phyloP scores from a whole-genome alignment of 2,888 invertebrate genomes.

The Himalopsyche kuldschensis region DNA sequence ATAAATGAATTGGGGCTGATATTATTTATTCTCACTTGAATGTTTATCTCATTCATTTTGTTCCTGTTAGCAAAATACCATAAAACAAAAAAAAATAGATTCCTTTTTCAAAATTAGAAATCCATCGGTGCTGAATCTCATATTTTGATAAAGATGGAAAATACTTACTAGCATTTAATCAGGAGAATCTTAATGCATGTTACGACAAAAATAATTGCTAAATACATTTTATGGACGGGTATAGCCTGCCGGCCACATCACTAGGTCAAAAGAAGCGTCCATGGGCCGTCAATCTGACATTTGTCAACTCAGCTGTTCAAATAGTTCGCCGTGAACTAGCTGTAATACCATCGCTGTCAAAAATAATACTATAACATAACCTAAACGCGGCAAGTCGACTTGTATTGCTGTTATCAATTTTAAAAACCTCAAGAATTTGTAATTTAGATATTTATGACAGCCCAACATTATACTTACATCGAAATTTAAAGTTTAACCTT shows the following conservation, averaged over 20 bases:
- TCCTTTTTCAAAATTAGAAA: neutral
- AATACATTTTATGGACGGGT: conserved; percentile 17
- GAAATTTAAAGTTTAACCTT: too few relatives aligned
- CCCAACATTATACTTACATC: too few relatives aligned
- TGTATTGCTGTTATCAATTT: too few relatives aligned
- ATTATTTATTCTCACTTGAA: neutral
- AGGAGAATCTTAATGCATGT: conserved; percentile 56
- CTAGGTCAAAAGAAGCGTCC: neutral
- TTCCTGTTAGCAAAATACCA: neutral
- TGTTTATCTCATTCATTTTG: neutral
- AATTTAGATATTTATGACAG: too few relatives aligned
- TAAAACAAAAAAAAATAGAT: neutral
- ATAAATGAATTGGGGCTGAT: neutral
- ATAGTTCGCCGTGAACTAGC: neutral
- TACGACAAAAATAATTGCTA: conserved; percentile 31
- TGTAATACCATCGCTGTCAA: neutral
- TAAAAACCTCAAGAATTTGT: too few relatives aligned
- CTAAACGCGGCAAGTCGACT: neutral
- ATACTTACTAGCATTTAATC: conserved; percentile 78
- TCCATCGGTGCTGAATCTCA: neutral
- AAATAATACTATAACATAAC: neutral
- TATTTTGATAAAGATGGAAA: conserved; percentile 51
- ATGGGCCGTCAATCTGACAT: neutral
- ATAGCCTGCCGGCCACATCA: conserved; percentile 28
- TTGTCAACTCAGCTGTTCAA: conserved; percentile 23